Conservation (phyloP, 1,140 invertebrate species). For the Rhyzopertha dominica region DNA sequence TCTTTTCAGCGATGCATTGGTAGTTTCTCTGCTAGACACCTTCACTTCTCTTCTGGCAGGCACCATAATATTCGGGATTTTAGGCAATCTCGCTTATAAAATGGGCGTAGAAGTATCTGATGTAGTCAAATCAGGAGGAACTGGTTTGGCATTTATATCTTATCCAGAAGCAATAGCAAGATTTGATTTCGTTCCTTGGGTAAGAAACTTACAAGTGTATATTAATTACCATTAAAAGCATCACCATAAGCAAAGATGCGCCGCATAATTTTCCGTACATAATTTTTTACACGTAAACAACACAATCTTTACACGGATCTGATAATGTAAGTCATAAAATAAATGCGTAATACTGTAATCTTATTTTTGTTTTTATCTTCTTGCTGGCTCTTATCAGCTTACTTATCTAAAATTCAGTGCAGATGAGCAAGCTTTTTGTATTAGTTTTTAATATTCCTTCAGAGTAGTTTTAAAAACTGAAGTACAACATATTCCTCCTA, state of each 20-base stretch:
- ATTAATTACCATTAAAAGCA: not conserved
- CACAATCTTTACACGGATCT: not conserved
- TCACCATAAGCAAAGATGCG: not conserved
- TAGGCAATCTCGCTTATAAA: slow-evolving; percentile 70
- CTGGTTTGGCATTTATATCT: slow-evolving; percentile 77
- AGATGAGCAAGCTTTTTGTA: too few species aligned
- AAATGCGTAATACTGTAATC: too few species aligned
- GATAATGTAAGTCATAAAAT: too few species aligned
- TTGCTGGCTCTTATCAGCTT: too few species aligned
- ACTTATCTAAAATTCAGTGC: too few species aligned
- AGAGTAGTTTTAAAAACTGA: too few species aligned
- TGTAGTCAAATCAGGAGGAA: slow-evolving; percentile 61
- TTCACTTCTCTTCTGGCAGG: slow-evolving; percentile 79
- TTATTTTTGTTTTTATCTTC: too few species aligned
- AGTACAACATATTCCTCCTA: too few species aligned
- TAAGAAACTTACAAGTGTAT: slow-evolving; percentile 41
- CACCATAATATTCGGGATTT: slow-evolving; percentile 80
- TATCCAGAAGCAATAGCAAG: slow-evolving; percentile 87
- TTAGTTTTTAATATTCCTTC: too few species aligned
- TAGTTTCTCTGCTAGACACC: slow-evolving; percentile 70
- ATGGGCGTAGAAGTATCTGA: slow-evolving; percentile 49
- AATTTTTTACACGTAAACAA: not conserved
- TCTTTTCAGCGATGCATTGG: slow-evolving; percentile 60
- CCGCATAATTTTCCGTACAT: not conserved
- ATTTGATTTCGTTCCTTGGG: slow-evolving; percentile 70